Conservation (phyloP, 2,797 vertebrate species). For the Lepilemur ruficaudatus region DNA sequence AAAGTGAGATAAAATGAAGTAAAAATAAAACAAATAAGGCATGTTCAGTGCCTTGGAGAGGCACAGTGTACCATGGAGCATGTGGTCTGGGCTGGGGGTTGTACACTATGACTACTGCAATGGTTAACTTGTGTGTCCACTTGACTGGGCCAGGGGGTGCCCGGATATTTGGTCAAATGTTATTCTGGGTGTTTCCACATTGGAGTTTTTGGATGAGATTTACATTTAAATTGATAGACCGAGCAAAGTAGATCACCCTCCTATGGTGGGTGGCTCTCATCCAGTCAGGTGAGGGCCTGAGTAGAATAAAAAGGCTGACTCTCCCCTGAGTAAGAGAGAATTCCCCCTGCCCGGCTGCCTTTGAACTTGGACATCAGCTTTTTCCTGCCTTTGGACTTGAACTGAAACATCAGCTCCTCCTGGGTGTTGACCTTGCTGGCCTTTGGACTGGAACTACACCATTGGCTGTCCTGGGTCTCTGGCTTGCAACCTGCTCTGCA, state of each 20-base stretch:
- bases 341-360: not conserved
- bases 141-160: not conserved
- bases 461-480: not conserved
- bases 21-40: not conserved
- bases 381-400: not conserved
- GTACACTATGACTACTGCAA: accelerated
- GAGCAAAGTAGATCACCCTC: not conserved
- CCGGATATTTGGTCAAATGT: not conserved
- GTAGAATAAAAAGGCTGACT: not conserved
- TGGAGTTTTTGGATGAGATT: not conserved
- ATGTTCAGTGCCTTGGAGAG: not conserved
- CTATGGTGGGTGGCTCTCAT: not conserved
- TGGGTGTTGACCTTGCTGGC: not conserved
- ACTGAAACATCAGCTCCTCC: not conserved
- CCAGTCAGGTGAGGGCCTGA: not conserved
- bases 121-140: not conserved
- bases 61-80: no score
- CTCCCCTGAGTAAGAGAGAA: not conserved
- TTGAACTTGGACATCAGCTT: not conserved
- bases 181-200: not conserved
- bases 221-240: not conserved
- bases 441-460: not conserved
- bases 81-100: not conserved
- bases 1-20: not conserved
- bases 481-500: not conserved